Evolutionary conservation across 2,113 vertebrate species (phyloP).

Genomic region (Zosterops pallidus): DNA sequence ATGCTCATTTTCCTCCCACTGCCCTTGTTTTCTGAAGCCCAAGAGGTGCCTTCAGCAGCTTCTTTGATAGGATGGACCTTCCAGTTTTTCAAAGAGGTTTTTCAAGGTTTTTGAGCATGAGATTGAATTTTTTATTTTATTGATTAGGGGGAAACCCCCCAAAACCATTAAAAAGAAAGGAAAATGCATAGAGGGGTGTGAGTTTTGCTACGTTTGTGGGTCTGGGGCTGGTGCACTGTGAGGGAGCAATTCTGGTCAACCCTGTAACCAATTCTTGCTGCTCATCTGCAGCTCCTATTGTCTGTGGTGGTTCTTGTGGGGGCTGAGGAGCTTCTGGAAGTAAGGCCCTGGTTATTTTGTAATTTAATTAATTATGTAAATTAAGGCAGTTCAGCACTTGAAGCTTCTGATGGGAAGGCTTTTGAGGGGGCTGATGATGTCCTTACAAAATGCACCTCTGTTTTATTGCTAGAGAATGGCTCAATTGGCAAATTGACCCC

Average conservation of each 20-base stretch:
- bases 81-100: background rate
- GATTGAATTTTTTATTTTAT: background rate
- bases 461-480: no score
- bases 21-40: background rate
- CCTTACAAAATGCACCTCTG: background rate
- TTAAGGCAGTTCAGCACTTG: background rate
- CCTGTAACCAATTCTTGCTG: background rate
- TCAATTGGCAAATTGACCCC: no score
- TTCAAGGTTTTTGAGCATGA: background rate
- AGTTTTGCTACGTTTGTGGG: background rate
- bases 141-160: fast-evolving
- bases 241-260: background rate
- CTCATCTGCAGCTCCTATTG: background rate
- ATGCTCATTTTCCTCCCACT: fast-evolving
- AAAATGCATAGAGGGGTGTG: background rate
- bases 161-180: background rate
- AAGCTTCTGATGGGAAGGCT: background rate
- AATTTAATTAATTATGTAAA: background rate
- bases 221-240: background rate
- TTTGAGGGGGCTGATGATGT: background rate
- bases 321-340: background rate
- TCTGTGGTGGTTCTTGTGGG: background rate
- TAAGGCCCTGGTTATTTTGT: background rate
- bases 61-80: background rate
- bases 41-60: background rate